A percentile compares a stretch with the other conserved stretches of the same genome.
Conservation (phyloP, 2,888 invertebrate species). For the Drosophila meridionalis region DNA sequence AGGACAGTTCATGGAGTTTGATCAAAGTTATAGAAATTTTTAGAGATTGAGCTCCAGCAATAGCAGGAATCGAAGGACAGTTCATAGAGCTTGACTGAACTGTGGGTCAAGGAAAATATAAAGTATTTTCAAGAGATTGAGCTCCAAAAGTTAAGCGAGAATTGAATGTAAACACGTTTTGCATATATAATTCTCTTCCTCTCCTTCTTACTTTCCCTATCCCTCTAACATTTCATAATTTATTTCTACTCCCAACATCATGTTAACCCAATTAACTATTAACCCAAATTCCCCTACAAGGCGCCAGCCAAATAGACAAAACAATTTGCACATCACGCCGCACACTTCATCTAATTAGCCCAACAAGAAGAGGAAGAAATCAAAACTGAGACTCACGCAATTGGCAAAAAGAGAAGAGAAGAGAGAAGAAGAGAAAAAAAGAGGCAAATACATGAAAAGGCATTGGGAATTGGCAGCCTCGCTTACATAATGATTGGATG, state of each 20-base stretch:
- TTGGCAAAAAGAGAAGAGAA: conserved; percentile 33
- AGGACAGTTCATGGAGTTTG: no score
- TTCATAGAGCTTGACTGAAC: neutral
- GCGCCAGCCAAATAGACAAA: conserved; percentile 10
- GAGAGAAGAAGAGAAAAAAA: neutral
- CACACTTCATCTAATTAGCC: conserved; percentile 66
- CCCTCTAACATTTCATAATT: conserved; percentile 24
- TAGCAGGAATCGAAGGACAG: neutral
- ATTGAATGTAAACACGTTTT: no score
- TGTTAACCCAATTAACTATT: conserved; percentile 68
- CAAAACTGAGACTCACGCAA: conserved; percentile 60
- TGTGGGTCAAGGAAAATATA: no score
- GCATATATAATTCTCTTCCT: neutral
- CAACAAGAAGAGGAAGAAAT: conserved; percentile 15
- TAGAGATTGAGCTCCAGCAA: no score
- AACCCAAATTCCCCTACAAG: conserved; percentile 64
- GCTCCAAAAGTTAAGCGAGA: no score
- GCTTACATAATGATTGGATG: conserved; percentile 58
- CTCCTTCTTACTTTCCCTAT: neutral
- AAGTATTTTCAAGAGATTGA: no score
- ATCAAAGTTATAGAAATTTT: no score
- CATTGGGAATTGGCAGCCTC: conserved; percentile 66
- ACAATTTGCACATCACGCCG: conserved; percentile 66
- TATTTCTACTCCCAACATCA: conserved; percentile 3
- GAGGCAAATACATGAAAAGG: conserved; percentile 16